These are phyloP conservation scores for Pseudorhombus dupliciocellatus DNA, from an alignment of 2,113 vertebrate genomes.

Conservation along the genomic window DNA sequence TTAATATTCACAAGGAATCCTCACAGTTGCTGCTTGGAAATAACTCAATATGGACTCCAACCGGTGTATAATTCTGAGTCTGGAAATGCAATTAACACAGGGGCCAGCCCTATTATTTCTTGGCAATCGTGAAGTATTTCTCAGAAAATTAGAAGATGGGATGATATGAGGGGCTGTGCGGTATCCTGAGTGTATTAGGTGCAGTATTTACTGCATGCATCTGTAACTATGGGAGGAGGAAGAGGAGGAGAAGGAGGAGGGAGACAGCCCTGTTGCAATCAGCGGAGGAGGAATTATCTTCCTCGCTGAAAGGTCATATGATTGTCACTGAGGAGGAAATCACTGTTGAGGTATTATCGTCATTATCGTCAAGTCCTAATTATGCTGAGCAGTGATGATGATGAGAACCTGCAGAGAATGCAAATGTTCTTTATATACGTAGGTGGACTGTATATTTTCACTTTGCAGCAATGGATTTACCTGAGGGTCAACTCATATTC, in stretches of 20 bases:
- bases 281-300: constrained; percentile 15
- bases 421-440: neutral
- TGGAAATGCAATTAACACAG: constrained; percentile 76
- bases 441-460: neutral
- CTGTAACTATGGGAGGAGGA: neutral
- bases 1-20: constrained; percentile 68
- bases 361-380: constrained; percentile 13
- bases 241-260: neutral
- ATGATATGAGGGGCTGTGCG: constrained; percentile 50
- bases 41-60: constrained; percentile 59
- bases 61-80: constrained; percentile 55
- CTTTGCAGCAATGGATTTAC: neutral
- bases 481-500: no score
- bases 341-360: constrained; percentile 29
- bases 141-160: constrained; percentile 64
- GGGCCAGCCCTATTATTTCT: constrained; percentile 65
- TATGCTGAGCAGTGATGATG: neutral
- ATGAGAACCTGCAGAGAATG: neutral
- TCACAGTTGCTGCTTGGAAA: constrained; percentile 55
- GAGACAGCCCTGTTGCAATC: neutral
- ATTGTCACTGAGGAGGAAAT: constrained; percentile 39
- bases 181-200: constrained; percentile 2
- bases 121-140: constrained; percentile 54
- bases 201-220: constrained; percentile 45
- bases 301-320: constrained; percentile 32